Evolutionary conservation across 2,888 invertebrate species (phyloP).

Genomic region (Andrena haemorrhoa): DNA sequence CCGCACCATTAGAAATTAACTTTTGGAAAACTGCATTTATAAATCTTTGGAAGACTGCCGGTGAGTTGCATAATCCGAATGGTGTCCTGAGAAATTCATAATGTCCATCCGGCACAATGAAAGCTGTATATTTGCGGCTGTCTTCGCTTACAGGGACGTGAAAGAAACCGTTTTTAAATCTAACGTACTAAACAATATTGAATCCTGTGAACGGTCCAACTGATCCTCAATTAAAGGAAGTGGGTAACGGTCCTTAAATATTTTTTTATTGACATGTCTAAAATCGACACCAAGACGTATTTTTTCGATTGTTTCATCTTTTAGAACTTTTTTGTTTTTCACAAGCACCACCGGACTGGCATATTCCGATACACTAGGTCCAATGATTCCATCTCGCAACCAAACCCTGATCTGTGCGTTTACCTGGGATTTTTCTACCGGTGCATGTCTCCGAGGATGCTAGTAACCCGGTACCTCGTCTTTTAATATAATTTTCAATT

Average conservation of each 20-base stretch:
- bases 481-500: not conserved
- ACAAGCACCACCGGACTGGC: not conserved
- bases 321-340: not conserved
- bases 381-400: not conserved
- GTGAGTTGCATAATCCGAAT: not conserved
- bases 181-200: not conserved
- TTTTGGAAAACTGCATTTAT: not conserved
- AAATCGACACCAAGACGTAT: not conserved
- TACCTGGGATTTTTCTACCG: not conserved
- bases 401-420: not conserved
- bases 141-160: not conserved
- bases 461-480: not conserved
- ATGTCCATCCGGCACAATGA: not conserved
- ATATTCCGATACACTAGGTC: not conserved
- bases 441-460: not conserved
- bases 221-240: slow-evolving; percentile 4
- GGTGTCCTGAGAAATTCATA: not conserved
- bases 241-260: not conserved
- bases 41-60: not conserved
- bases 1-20: not conserved
- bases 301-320: no score
- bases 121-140: slow-evolving; percentile 4
- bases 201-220: not conserved
- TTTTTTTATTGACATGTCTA: not conserved
- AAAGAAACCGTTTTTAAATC: not conserved